Conservation (phyloP, 2,113 vertebrate genomes). For the Parus major region DNA sequence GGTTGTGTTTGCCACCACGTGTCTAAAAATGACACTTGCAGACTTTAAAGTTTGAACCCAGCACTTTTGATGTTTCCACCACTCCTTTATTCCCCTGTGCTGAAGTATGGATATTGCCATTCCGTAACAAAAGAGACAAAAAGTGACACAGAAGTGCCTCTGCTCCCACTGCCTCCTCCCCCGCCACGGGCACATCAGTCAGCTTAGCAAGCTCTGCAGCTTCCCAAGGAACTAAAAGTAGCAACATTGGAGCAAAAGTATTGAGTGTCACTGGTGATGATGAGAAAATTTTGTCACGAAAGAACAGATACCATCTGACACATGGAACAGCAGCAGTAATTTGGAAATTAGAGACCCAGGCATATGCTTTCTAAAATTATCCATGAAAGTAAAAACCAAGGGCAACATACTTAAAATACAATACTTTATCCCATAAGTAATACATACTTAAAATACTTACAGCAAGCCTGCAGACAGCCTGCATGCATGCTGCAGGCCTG, state of each 20-base stretch:
- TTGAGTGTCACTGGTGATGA: conserved; percentile 29
- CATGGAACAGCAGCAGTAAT: conserved; percentile 41
- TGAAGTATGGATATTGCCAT: background rate
- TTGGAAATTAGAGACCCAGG: conserved; percentile 59
- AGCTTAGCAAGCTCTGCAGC: background rate
- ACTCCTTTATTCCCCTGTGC: background rate
- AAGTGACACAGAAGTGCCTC: background rate
- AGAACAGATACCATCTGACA: conserved; percentile 40
- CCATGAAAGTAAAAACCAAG: conserved; percentile 59
- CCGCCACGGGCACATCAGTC: background rate
- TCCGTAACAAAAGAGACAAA: background rate
- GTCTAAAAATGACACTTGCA: background rate
- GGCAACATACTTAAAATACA: conserved; percentile 60
- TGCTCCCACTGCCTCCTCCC: background rate
- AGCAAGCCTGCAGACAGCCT: background rate
- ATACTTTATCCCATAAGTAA: too few species aligned
- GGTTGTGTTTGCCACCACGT: background rate
- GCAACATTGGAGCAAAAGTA: conserved; percentile 11
- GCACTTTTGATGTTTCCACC: background rate
- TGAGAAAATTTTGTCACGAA: conserved; percentile 43
- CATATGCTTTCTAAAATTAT: conserved; percentile 72
- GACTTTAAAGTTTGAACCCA: background rate
- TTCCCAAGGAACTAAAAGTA: conserved; percentile 44
- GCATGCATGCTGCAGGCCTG: background rate
- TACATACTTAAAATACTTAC: conserved; percentile 50